Base-by-base conservation (phyloP, 2,888 invertebrate species). In the Anaspis maculata region DNA sequence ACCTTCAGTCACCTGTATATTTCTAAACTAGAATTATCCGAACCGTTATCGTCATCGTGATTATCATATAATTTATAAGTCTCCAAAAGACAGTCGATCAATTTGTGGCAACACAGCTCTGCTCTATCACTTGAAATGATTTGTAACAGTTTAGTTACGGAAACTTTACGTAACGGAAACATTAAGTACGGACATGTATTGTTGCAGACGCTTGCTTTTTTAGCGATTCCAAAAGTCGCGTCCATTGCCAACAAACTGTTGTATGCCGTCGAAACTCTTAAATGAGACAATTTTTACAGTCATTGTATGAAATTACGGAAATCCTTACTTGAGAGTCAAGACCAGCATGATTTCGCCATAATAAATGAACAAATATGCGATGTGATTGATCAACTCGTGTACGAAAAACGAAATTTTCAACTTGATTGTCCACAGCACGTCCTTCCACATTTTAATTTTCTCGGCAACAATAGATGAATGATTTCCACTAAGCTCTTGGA, bases 111-210 rank as follows among this genome's bases (percentile, higher is more conserved):
- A 51, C 79, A 79, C 15, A 75, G 66, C 62, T 83, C 82, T 0
- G 79, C 79, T 25, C 79, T 71, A 46, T 78, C 77, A 51, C 76
- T 76, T 0, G 81, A 75, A 41, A 83, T 56, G 25, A 82, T 81
- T 71, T 87, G 84, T 13, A 88, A 68, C 38, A 88, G 72, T 59
- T 76, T 76, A 1, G 81, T 79, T 28, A 85, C 71, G 3, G 86
- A 80, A 14, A 88, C 71, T 44, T 77, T 76, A 57, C 80, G 78
- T 10, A 80, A 69, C 30, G 82, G 79, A 49, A 80, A 76, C 23
- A 83, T 66, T 30, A 83, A 68, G 33, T 72, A 72, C 0, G 88
- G 83, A 53, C 81, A 85, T 9, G 83, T 81, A 54, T 87, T 87
- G 51, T 79, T 81, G 57, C 82, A 83, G 15, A 83, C 68, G 46